Percentiles rank a stretch among this genome's conserved stretches.
phyloP scores from a whole-genome alignment of 1,140 invertebrate genomes.

The Teleopsis dalmanni region DNA sequence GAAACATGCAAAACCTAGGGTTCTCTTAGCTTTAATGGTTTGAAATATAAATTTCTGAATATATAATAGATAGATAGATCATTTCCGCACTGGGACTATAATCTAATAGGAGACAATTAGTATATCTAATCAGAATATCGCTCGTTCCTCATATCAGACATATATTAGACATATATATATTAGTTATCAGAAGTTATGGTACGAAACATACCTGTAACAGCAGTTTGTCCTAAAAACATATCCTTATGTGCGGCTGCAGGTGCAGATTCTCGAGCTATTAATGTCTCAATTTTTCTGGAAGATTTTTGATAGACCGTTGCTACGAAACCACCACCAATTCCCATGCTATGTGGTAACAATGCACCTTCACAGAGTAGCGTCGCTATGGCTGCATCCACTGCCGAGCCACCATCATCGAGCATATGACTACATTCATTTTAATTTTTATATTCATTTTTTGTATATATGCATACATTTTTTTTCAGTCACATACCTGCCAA shows the following conservation, averaged over 20 bases:
- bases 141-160: too few species aligned
- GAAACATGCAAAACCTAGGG: too few species aligned
- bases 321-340: slow-evolving; percentile 80
- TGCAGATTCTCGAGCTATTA: slow-evolving; percentile 77
- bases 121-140: too few species aligned
- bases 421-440: slow-evolving; percentile 45
- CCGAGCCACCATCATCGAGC: slow-evolving; percentile 67
- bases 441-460: not conserved
- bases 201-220: slow-evolving; percentile 24
- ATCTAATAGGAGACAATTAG: too few species aligned
- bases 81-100: too few species aligned
- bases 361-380: slow-evolving; percentile 80
- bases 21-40: too few species aligned
- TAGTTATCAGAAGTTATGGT: too few species aligned
- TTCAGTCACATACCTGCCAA: slow-evolving; percentile 20
- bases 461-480: not conserved
- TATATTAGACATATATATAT: too few species aligned
- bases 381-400: slow-evolving; percentile 82
- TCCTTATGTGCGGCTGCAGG: slow-evolving; percentile 57
- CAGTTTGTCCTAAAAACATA: slow-evolving; percentile 56
- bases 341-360: slow-evolving; percentile 76
- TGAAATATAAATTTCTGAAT: too few species aligned
- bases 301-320: slow-evolving; percentile 68
- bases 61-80: too few species aligned
- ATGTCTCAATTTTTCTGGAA: slow-evolving; percentile 50